Base-by-base conservation (phyloP, 2,888 invertebrate genomes). In the Drosophila algonquin region DNA sequence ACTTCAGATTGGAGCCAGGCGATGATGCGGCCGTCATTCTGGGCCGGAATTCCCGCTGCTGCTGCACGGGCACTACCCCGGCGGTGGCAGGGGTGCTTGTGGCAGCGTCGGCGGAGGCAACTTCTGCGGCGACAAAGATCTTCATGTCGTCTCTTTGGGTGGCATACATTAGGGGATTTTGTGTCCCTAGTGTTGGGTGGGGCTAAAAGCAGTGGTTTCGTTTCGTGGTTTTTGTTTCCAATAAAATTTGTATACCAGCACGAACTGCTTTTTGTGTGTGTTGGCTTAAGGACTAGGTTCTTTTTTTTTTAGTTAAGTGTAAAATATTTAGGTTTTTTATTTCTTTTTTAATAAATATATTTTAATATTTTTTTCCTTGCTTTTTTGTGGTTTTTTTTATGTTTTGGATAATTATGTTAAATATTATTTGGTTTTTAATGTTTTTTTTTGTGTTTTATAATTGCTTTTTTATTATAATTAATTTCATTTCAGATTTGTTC, bases 41-140 rank as follows among this genome's bases (percentile, higher is more conserved):
- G 45, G 77, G 75, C 32, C 87, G 81, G 64, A 75, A 87, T 6
- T 82, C 80, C 0, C 80, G 71, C 57, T 80, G 84, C 40, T 75
- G 78, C 46, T 75, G 78, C 61, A 35, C 24, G 61, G 53, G 27
- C 14, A 64, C 21, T 27, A 48, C 59, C 32, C 65, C 47, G 21
- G 62, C 50, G 6, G 53, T 57, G 18, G 55, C 44, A 35, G 55
- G 61, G 40, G 63, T 40, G 40, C 14, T n/a, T 2, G 40, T 40
- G 40, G 40, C 40, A n/a, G 40, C 14, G 45, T 56, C 68, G 60
- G 67, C 71, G 63, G 67, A 69, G 63, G 53, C 73, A 71, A 80
- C 75, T 67, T 77, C 85, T 24, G 82, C 63, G 61, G 87, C 40
- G 14, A 40, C 75, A 80, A 89, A 84, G 65, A 90, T 90, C 77